Base-by-base conservation (phyloP, 30 jellyfish, hydroid and myxozoan species). In the Turritopsis dohrnii region DNA sequence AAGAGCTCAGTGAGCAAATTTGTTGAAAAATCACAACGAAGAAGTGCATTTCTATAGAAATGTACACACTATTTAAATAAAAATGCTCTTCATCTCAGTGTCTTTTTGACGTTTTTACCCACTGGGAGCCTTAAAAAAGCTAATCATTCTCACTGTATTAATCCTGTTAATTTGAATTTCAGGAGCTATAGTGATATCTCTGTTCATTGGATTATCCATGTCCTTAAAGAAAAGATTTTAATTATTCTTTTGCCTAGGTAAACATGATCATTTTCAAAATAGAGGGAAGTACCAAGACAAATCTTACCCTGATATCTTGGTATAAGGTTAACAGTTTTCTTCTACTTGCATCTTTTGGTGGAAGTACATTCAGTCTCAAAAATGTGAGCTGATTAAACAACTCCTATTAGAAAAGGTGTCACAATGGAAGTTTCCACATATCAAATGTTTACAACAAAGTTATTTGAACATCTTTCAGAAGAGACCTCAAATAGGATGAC, bases 181-280 rank as follows among this genome's bases (percentile, higher is more conserved):
- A 21, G 84, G 88, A 22, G 98, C 90, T 7, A 88, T 71, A 26
- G 84, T 95, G 21, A 87, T 84, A 52, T 79, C 81, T 85, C 90
- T 84, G 20, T 83, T 54, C 65, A 81, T 88, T 87, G 98, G 98
- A 41, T 92, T 88, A 65, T 69, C 81, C 98, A 92, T 84, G 20
- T 88, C 93, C 98, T 92, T 72, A 1, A 29, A 53, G 23, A 81
- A 53, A 81, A 24, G 22, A 19, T 0, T n/a, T 23, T 29, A 0
- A 65, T 74, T 29, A 23, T 16, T 13, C 18, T 8, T 18, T n/a
- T 74, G 60, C 16, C 23, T 72, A 19, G 24, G 31, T 18, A 72
- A n/a, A 69, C 60, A 41, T 3, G 5, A 41, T 41, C 13, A 41
- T 41, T 41, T 41, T 41, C 60, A 41, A n/a, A n/a, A 41, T 41